Base-by-base conservation (phyloP, 2,888 invertebrate species). In the Xylota sylvarum region DNA sequence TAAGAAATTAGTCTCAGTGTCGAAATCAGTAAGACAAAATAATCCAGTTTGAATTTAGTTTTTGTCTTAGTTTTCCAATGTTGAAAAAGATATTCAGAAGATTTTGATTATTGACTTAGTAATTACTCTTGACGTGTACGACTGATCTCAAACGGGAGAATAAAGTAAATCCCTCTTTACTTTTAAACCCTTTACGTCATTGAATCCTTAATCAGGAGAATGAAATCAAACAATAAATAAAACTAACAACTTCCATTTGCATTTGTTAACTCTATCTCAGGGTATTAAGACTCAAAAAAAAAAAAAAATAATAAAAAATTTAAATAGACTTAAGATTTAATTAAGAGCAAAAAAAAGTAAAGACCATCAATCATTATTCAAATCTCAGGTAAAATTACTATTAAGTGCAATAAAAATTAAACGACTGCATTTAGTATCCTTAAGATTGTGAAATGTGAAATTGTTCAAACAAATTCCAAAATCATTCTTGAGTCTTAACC, bases 261-360 rank as follows among this genome's bases (percentile, higher is more conserved):
- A 86, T 82, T 81, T 77, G 56, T 60, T 27, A 65, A 72, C 40
- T 69, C 30, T 67, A 82, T 82, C 86, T 86, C 86, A 86, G 86
- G 86, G 73, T 70, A 73, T 72, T 69, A 86, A 86, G 77, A 86
- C 86, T 86, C 77, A 7, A 40, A 64, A 62, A 56, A 35, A n/a
- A n/a, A 23, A 23, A 62, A 56, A 35, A n/a, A n/a, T 2, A 23
- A 14, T 52, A 65, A 70, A 27, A 46, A 69, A 72, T 37, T 62
- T 30, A 37, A 50, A 78, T 86, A 81, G 72, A 67, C 67, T 73
- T 86, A 86, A 86, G 86, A 58, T 52, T 27, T 78, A 37, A 77
- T 64, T 73, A 82, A 64, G 74, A 80, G 10, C 27, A 60, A 56
- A 62, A 46, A 74, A 58, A 23, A 2, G 23, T 30, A 48, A 84